Conservation (phyloP, 1,140 invertebrate genomes). For the Aethina tumida region DNA sequence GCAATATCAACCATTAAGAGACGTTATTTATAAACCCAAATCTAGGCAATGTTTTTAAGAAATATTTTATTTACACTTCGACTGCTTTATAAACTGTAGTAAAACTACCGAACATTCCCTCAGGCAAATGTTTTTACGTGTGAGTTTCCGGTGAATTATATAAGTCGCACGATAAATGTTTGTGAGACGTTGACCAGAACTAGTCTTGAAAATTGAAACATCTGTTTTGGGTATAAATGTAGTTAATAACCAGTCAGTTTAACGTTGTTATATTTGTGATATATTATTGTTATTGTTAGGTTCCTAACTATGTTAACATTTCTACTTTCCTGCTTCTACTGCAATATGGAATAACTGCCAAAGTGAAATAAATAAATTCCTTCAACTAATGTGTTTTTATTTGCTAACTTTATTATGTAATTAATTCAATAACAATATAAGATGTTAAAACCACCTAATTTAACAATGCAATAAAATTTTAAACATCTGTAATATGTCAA, state of each 20-base stretch:
- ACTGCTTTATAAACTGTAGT: too few relatives aligned
- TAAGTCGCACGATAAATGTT: background rate
- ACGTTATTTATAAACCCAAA: too few relatives aligned
- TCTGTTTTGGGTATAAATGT: conserved; percentile 5
- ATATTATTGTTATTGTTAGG: conserved; percentile 17
- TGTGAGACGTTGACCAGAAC: background rate
- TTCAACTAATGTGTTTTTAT: conserved; percentile 5
- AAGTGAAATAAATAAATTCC: conserved; percentile 11
- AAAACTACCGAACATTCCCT: too few relatives aligned
- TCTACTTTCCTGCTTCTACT: conserved; percentile 14
- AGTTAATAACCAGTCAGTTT: conserved; percentile 9
- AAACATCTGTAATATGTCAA: too few relatives aligned
- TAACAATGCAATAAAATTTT: too few relatives aligned
- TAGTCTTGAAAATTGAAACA: background rate
- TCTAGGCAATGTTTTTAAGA: too few relatives aligned
- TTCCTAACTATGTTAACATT: conserved; percentile 15
- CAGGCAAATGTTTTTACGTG: conserved; percentile 5
- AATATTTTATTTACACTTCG: too few relatives aligned
- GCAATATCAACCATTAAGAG: too few relatives aligned
- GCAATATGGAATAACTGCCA: conserved; percentile 20
- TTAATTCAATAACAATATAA: too few relatives aligned
- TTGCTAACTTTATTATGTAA: too few relatives aligned
- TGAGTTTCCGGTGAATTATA: background rate
- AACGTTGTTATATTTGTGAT: conserved; percentile 19
- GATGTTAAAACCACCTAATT: too few relatives aligned